These are phyloP conservation scores for Sebastiscus albofasciatus DNA, from an alignment of 2,797 vertebrate species.

Conservation along the genomic window DNA sequence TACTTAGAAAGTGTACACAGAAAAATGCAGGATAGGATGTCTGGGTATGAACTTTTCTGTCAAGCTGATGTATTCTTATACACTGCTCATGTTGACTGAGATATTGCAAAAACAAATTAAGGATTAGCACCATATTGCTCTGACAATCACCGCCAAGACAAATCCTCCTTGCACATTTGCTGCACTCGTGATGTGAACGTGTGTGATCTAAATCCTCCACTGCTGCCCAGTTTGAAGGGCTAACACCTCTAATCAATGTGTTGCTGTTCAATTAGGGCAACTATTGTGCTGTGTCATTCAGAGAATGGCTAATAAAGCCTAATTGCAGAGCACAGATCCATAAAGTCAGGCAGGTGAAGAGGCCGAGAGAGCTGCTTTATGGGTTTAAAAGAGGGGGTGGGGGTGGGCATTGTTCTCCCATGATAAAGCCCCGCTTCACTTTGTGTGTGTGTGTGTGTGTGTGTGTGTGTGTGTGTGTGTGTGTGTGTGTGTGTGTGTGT, in stretches of 20 bases:
- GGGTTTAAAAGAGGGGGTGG: slow-evolving; percentile 54
- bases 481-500: slow-evolving; percentile 47
- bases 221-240: slow-evolving; percentile 24
- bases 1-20: neutral
- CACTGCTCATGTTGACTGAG: neutral
- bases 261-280: slow-evolving; percentile 70
- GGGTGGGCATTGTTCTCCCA: slow-evolving; percentile 67
- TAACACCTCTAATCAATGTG: slow-evolving; percentile 75
- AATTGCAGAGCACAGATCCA: slow-evolving; percentile 77
- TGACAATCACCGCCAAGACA: neutral
- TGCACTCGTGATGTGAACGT: slow-evolving; percentile 1
- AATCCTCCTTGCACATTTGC: slow-evolving; percentile 5
- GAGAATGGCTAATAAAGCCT: slow-evolving; percentile 81
- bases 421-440: slow-evolving; percentile 68
- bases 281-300: slow-evolving; percentile 74
- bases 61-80: neutral
- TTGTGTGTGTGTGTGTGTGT: slow-evolving; percentile 27
- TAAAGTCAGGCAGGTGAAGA: slow-evolving; percentile 79
- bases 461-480: slow-evolving; percentile 47
- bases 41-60: neutral
- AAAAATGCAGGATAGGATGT: neutral
- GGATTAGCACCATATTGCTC: neutral
- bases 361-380: slow-evolving; percentile 68
- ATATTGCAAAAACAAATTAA: neutral
- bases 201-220: slow-evolving; percentile 17